Evolutionary conservation across 2,888 invertebrate genomes (phyloP).

Genomic region (Drosophila niveifrons): DNA sequence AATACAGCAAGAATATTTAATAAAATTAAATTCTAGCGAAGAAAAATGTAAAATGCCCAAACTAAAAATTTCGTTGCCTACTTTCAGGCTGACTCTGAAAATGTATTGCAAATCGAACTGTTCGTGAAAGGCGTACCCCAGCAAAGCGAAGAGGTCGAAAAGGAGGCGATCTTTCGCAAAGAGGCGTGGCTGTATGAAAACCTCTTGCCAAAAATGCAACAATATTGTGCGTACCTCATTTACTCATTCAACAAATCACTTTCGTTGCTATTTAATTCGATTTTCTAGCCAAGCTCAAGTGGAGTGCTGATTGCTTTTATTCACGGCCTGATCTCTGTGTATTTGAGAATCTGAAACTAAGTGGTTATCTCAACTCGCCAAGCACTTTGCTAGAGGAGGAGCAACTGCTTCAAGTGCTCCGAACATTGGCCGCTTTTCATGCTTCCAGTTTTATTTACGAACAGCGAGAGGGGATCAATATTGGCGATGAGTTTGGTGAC

Average conservation of each 20-base stretch:
- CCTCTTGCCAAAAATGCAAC: slow-evolving; percentile 63
- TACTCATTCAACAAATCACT: not conserved
- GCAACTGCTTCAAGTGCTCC: slow-evolving; percentile 78
- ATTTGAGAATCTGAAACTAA: slow-evolving; percentile 83
- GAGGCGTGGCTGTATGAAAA: slow-evolving; percentile 73
- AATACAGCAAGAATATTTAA: not conserved
- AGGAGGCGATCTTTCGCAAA: slow-evolving; percentile 73
- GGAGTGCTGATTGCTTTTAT: slow-evolving; percentile 82
- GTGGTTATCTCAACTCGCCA: slow-evolving; percentile 51
- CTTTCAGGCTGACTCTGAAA: slow-evolving; percentile 51
- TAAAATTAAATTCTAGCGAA: not conserved
- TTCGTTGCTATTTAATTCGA: not conserved
- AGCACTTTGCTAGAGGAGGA: slow-evolving; percentile 57
- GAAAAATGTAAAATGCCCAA: not conserved
- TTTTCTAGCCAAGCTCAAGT: slow-evolving; percentile 57
- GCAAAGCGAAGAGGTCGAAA: slow-evolving; percentile 59
- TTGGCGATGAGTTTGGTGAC: slow-evolving; percentile 55
- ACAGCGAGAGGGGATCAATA: slow-evolving; percentile 57
- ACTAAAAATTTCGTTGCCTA: slow-evolving; percentile 42
- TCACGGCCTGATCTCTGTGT: slow-evolving; percentile 81
- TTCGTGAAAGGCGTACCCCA: slow-evolving; percentile 78
- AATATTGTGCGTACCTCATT: slow-evolving; percentile 58
- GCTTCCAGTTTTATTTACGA: slow-evolving; percentile 84
- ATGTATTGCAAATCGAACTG: slow-evolving; percentile 28
- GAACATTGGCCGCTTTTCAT: slow-evolving; percentile 84